Evolutionary conservation across 2,797 vertebrate genomes (phyloP).

Genomic region (Tenualosa thibaudeaui): DNA sequence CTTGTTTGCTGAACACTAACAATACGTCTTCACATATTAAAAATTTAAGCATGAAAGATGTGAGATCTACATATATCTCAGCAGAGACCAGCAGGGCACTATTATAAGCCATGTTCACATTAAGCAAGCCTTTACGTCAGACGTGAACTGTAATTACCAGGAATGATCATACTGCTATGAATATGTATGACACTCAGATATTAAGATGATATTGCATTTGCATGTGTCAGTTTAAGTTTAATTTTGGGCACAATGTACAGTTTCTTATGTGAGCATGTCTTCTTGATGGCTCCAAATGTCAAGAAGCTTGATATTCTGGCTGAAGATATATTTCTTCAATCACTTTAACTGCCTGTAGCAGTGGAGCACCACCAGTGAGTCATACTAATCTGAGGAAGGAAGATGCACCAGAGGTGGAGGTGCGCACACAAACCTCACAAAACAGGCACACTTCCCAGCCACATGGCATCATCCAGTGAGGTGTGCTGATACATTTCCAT

Average conservation of each 20-base stretch:
- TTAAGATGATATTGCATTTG: not conserved
- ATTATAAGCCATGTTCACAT: not conserved
- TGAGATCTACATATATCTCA: no score
- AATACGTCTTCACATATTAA: not conserved
- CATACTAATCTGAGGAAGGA: not conserved
- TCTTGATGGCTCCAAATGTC: not conserved
- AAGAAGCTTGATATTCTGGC: not conserved
- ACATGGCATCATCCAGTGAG: not conserved
- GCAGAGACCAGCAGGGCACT: no score
- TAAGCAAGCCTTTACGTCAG: not conserved
- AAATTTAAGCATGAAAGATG: not conserved
- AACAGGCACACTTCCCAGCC: not conserved
- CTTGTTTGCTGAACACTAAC: not conserved
- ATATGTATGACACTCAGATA: not conserved
- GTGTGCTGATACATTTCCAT: not conserved
- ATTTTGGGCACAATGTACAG: not conserved
- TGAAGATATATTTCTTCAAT: not conserved
- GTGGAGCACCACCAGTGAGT: not conserved
- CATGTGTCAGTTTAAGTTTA: not conserved
- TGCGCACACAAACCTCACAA: not conserved
- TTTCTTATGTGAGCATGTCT: not conserved
- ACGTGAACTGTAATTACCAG: not conserved
- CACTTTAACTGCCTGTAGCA: not conserved
- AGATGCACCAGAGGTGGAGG: not conserved
- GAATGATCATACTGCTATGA: not conserved